Conservation (phyloP, 2,113 vertebrate species). For the Callipepla californica region DNA sequence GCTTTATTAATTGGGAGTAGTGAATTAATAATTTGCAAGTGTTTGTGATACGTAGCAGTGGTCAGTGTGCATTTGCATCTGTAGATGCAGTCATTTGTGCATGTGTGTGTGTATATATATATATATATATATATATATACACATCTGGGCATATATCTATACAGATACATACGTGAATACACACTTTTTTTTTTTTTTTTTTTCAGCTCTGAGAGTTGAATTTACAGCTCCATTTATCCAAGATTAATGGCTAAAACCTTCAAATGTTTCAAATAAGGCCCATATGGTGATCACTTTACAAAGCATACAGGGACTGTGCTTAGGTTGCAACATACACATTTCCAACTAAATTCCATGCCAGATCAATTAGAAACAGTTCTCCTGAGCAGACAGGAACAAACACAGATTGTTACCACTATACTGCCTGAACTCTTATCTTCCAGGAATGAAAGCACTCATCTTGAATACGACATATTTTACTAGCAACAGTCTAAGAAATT, state of each 20-base stretch:
- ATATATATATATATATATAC: neutral
- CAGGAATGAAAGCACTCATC: conserved; percentile 69
- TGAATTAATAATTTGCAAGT: neutral
- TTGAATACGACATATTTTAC: conserved; percentile 37
- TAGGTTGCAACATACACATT: conserved; percentile 79
- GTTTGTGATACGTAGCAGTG: neutral
- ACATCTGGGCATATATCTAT: neutral
- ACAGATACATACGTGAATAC: neutral
- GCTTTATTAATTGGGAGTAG: conserved; percentile 41
- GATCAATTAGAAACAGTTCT: conserved; percentile 86
- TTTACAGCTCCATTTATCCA: conserved; percentile 75
- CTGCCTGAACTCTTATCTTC: conserved; percentile 74
- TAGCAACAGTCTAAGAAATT: neutral
- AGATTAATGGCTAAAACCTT: conserved; percentile 77
- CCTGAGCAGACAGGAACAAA: conserved; percentile 78
- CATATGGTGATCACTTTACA: conserved; percentile 82
- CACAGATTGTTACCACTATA: conserved; percentile 77
- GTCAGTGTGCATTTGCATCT: neutral
- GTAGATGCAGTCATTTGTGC: neutral
- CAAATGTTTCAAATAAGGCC: conserved; percentile 80
- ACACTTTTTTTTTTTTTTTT: neutral
- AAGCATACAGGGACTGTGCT: conserved; percentile 78
- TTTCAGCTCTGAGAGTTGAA: conserved; percentile 37
- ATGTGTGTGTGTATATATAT: neutral
- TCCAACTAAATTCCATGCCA: conserved; percentile 82